Conservation (phyloP, 2,113 vertebrate genomes). For the Oncorhynchus kisutch region DNA sequence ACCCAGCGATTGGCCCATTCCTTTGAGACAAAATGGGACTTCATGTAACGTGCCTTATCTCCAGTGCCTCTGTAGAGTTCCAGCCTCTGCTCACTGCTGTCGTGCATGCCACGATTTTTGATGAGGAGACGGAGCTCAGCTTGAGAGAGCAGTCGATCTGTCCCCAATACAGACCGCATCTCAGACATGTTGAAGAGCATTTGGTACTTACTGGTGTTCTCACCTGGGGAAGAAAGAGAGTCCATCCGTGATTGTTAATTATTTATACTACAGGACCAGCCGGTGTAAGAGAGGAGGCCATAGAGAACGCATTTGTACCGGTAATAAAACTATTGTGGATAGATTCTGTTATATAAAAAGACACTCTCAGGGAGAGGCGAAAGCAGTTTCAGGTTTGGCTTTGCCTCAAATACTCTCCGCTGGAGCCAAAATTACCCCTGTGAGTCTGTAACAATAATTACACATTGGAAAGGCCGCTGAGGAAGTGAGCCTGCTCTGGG, state of each 20-base stretch:
- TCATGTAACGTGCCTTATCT: conserved; percentile 64
- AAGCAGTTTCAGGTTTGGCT: conserved; percentile 21
- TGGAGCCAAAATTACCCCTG: conserved; percentile 27
- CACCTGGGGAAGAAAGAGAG: conserved; percentile 10
- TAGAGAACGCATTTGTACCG: background rate
- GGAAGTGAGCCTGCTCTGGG: conserved; percentile 5
- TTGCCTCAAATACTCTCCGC: conserved; percentile 2
- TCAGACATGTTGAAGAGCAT: conserved; percentile 51
- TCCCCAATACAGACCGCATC: conserved; percentile 49
- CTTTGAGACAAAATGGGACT: conserved; percentile 60
- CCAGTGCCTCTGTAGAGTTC: conserved; percentile 69
- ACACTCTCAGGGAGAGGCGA: background rate
- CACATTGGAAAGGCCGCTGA: conserved; percentile 13
- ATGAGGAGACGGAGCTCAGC: conserved; percentile 75
- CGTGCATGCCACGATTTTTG: background rate
- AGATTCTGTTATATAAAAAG: background rate
- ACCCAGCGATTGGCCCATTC: conserved; percentile 60
- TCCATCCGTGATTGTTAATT: background rate
- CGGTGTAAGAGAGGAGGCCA: background rate
- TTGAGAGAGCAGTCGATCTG: conserved; percentile 52
- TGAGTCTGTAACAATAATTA: conserved; percentile 39
- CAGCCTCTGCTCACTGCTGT: conserved; percentile 55
- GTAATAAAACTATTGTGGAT: background rate
- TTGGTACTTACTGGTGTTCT: background rate
- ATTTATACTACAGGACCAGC: background rate